Base-by-base conservation (phyloP, 2,888 invertebrate species). In the Barypeithes pellucidus region DNA sequence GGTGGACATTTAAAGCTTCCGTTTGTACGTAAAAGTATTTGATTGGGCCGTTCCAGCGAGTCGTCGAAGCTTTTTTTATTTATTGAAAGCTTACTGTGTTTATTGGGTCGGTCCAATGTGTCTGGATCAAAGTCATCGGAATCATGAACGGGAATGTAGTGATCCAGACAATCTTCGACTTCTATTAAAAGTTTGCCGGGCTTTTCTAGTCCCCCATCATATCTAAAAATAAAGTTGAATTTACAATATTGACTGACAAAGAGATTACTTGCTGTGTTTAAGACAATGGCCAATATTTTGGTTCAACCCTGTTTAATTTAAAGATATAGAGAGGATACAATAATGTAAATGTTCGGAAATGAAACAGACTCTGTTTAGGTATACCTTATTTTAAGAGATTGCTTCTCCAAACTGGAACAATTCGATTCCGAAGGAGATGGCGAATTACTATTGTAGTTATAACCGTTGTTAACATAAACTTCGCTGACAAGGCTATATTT, bases 71-170 rank as follows among this genome's bases (percentile, higher is more conserved):
- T 39, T 18, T 45, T 29, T 4, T 24, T 66, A 11, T 60, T 33
- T 14, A 60, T 14, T 4, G 43, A 33, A 11, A 45, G 11, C 52
- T 72, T 72, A 39, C 52, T 47, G 8, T 67, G n/a, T 57, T 73
- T 74, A 54, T 74, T 68, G 24, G 76, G 76, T 24, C 95, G 88
- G 81, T 95, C 95, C 68, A 95, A 87, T 0, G 95, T 95, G 78
- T 95, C 95, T 0, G 95, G 95, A 84, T 95, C 95, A 80, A 94
- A 95, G 67, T 91, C 92, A 79, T 94, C 94, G 1, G 94, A 94
- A 81, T 95, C 95, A 69, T 93, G 90, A 60, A 93, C 91, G 80
- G 89, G 90, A 7, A 92, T 90, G 77, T 93, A 93, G 81, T 94
- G 93, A 79, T 93, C 92, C 0, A 94, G 92, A 18, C 94, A 91